phyloP scores from a whole-genome alignment of 2,113 vertebrate genomes.

The Ibidorhyncha struthersii region DNA sequence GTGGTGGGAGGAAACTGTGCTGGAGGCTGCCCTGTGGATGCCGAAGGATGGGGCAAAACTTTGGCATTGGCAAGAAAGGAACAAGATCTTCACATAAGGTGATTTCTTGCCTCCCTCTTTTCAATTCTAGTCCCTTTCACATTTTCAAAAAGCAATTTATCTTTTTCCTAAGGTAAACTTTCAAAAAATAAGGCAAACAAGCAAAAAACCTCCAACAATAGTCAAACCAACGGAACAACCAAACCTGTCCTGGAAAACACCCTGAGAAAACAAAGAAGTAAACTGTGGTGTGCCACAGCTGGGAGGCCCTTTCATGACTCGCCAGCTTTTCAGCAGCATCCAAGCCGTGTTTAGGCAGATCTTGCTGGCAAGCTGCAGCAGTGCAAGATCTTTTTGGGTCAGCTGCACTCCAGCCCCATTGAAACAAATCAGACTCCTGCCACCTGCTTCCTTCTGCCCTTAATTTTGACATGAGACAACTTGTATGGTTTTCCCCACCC shows the following conservation, averaged over 20 bases:
- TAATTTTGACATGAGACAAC: neutral
- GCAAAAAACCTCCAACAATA: neutral
- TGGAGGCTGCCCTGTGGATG: neutral
- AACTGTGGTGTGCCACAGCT: neutral
- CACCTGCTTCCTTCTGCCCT: neutral
- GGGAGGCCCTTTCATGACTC: neutral
- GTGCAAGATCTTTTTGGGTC: accelerated
- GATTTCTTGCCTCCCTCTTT: neutral
- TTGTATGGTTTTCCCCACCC: neutral
- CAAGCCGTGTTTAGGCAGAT: neutral
- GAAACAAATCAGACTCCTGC: neutral
- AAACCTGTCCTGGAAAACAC: neutral
- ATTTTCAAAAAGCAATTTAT: neutral
- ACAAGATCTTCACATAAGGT: neutral
- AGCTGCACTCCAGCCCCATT: neutral
- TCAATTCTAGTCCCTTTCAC: neutral
- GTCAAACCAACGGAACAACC: neutral
- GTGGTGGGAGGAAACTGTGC: neutral
- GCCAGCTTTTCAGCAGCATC: neutral
- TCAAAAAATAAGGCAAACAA: neutral
- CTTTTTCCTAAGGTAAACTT: neutral
- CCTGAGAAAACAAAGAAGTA: neutral
- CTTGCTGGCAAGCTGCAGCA: neutral
- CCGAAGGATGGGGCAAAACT: neutral
- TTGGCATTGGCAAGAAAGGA: neutral